Conservation (phyloP, 1,140 invertebrate genomes). For the Drosophila grimshawi region DNA sequence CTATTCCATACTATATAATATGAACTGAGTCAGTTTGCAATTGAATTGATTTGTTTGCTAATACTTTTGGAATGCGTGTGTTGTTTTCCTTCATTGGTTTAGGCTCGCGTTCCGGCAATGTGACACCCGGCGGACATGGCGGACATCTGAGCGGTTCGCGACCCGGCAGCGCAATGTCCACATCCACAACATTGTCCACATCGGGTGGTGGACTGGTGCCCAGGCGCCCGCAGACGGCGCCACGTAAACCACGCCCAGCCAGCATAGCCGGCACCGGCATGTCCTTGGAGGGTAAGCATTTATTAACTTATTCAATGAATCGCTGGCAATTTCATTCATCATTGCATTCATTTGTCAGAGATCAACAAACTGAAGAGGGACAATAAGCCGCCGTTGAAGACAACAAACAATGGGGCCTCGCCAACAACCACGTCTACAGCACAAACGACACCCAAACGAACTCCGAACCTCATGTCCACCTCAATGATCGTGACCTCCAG, state of each 20-base stretch:
- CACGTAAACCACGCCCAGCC: conserved; percentile 87
- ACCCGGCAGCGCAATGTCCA: conserved; percentile 91
- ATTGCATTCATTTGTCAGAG: conserved; percentile 39
- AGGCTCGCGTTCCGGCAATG: conserved; percentile 88
- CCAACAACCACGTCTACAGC: conserved; percentile 74
- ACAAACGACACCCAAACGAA: conserved; percentile 84
- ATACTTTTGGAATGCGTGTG: conserved; percentile 12
- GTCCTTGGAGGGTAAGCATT: conserved; percentile 85
- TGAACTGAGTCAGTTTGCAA: background rate
- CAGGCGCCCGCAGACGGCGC: conserved; percentile 66
- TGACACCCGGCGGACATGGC: conserved; percentile 87
- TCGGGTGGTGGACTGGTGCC: conserved; percentile 60
- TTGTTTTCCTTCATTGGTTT: background rate
- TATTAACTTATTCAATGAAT: background rate
- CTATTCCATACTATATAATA: conserved; percentile 25
- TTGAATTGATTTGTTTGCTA: conserved; percentile 15
- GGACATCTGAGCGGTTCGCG: conserved; percentile 87
- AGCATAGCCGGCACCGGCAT: conserved; percentile 94
- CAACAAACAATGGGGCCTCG: conserved; percentile 56
- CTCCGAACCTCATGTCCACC: conserved; percentile 81
- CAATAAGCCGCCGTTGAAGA: conserved; percentile 76
- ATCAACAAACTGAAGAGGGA: conserved; percentile 82
- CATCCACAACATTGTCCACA: conserved; percentile 84
- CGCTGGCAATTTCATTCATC: background rate
- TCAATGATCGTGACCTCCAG: conserved; percentile 81